Percentiles rank a stretch among this genome's conserved stretches.
Conservation (phyloP, 2,113 vertebrate species). For the Potamarius usumacintae region DNA sequence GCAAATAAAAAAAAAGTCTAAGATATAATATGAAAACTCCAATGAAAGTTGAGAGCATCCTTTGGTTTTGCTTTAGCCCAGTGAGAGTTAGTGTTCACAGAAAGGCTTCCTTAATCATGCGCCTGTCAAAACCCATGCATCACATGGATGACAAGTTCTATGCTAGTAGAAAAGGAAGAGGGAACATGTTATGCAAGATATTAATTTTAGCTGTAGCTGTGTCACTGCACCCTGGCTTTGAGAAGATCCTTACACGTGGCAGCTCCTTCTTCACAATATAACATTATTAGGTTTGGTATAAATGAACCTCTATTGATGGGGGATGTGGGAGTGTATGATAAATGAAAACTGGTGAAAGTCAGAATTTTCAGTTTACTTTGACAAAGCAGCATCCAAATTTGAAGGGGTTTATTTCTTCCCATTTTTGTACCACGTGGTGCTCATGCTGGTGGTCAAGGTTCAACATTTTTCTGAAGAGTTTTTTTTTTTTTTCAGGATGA, state of each 20-base stretch:
- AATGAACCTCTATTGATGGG: slow-evolving; percentile 1
- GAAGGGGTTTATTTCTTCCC: background rate
- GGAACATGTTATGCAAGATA: slow-evolving; percentile 49
- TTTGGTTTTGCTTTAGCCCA: background rate
- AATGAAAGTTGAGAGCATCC: background rate
- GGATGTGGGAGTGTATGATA: slow-evolving; percentile 2
- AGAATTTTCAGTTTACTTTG: background rate
- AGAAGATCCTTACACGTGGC: slow-evolving; percentile 43
- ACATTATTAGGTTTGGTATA: slow-evolving; percentile 36
- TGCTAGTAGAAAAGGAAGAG: slow-evolving; percentile 35
- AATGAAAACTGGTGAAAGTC: background rate
- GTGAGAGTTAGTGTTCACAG: slow-evolving; percentile 17
- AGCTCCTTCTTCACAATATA: slow-evolving; percentile 34
- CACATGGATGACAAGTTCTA: slow-evolving; percentile 34
- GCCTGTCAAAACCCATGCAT: slow-evolving; percentile 46
- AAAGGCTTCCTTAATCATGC: slow-evolving; percentile 32
- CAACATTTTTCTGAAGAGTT: background rate
- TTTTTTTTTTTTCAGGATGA: slow-evolving; percentile 9
- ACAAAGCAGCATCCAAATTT: background rate
- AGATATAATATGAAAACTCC: background rate
- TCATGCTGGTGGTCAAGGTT: slow-evolving; percentile 16
- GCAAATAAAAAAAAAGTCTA: background rate
- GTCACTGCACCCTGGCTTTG: slow-evolving; percentile 21
- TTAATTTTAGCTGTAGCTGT: slow-evolving; percentile 53
- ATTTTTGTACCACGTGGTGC: background rate